These are phyloP conservation scores for Synergus umbraculus DNA, from an alignment of 2,888 invertebrate species.

Conservation along the genomic window DNA sequence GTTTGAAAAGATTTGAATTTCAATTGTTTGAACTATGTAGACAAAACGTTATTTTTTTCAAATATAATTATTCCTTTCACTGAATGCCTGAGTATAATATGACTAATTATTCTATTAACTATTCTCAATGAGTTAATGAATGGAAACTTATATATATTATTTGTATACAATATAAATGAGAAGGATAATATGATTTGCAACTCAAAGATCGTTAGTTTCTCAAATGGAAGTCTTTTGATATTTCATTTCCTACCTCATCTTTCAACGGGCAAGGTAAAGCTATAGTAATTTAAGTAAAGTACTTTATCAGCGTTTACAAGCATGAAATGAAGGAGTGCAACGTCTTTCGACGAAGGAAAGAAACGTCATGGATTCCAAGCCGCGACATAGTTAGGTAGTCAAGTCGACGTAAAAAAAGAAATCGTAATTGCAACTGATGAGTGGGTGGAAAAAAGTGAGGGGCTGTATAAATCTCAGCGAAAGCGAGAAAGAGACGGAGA, in stretches of 20 bases:
- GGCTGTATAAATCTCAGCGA: not conserved
- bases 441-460: slow-evolving; percentile 44
- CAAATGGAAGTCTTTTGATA: not conserved
- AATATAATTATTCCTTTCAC: not conserved
- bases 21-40: not conserved
- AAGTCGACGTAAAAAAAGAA: slow-evolving; percentile 66
- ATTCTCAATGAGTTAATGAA: not conserved
- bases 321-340: not conserved
- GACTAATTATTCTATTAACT: not conserved
- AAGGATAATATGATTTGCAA: not conserved
- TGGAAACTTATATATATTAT: not conserved
- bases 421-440: slow-evolving; percentile 68
- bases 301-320: not conserved
- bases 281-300: not conserved
- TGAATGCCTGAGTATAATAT: not conserved
- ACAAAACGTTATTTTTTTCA: not conserved
- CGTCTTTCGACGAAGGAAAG: slow-evolving; percentile 40
- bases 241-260: not conserved
- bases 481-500: slow-evolving; percentile 54
- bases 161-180: not conserved
- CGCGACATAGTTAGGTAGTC: slow-evolving; percentile 63
- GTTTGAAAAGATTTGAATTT: slow-evolving; percentile 9
- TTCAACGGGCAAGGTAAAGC: not conserved
- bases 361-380: slow-evolving; percentile 61
- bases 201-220: not conserved